Evolutionary conservation across 2,797 vertebrate species (phyloP), one percentile per base, ranked within the genome.

Genomic region (Champsocephalus esox): DNA sequence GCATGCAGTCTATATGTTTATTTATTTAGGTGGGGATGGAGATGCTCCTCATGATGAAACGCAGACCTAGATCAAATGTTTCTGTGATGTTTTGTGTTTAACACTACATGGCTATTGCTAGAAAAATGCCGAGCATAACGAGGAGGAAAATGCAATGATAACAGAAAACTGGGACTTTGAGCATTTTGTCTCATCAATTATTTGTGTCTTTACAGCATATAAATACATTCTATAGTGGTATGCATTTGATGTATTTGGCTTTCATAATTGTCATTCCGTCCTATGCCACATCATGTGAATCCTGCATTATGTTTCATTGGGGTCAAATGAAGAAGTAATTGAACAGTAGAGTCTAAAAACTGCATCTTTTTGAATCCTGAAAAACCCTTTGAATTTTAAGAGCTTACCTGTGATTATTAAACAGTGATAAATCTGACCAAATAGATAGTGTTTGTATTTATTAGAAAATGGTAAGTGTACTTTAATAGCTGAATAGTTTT

Each of bases 21-120:
- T 90, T 92, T 92, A 92, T 93, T 93, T 79, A 94, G 93, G 90
- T 69, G 44, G 34, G 32, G 63, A 77, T 85, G 45, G 83, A 81
- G 66, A 84, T 79, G 64, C 66, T 77, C 75, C 57, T 56, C 62
- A 55, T 60, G 82, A 83, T 89, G 77, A 88, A 89, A 85, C n/a
- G 0, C 55, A 84, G 80, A 75, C 81, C 72, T 17, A 85, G 77
- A 88, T 87, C 77, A 76, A 80, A 82, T 87, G 69, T 83, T 71
- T 80, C 70, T 70, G 62, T 57, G 58, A 28, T 61, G 68, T 78
- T 82, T 82, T 76, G 57, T 79, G 61, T 75, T 88, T 83, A 69
- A 51, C 28, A 63, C 46, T 49, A 17, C 11, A 58, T 56, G 52
- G 43, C 59, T 77, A 52, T 75, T 58, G 61, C 59, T 77, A 12